These are phyloP conservation scores for Eilema sororculum DNA, from an alignment of 2,888 invertebrate species.

Conservation along the genomic window DNA sequence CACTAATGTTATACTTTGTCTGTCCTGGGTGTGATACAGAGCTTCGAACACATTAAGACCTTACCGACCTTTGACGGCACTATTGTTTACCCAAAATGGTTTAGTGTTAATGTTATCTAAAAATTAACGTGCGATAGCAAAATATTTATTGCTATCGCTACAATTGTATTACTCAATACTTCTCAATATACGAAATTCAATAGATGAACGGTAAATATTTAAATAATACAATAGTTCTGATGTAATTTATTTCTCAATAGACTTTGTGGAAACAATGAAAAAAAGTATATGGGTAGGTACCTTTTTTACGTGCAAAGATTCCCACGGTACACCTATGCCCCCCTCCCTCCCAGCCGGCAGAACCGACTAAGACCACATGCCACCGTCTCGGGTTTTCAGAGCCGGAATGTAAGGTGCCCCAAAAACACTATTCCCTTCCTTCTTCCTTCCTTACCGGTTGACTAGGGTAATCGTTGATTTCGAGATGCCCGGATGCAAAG, in stretches of 20 bases:
- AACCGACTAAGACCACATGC: too few relatives aligned
- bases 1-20: constrained; percentile 13
- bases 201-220: neutral
- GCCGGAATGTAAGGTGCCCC: too few relatives aligned
- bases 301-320: too few relatives aligned
- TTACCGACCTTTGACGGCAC: constrained; percentile 10
- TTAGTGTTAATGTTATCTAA: constrained; percentile 4
- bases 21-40: constrained; percentile 6
- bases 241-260: neutral
- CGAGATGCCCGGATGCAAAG: too few relatives aligned
- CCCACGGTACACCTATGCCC: too few relatives aligned
- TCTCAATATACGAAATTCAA: neutral
- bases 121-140: neutral
- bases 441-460: too few relatives aligned
- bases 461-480: too few relatives aligned
- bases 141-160: neutral
- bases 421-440: too few relatives aligned
- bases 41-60: constrained; percentile 9
- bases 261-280: neutral
- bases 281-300: neutral
- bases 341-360: too few relatives aligned
- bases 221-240: neutral
- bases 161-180: neutral
- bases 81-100: constrained; percentile 10
- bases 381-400: too few relatives aligned